Evolutionary conservation across 2,113 vertebrate species (phyloP).

Genomic region (Anguilla rostrata): DNA sequence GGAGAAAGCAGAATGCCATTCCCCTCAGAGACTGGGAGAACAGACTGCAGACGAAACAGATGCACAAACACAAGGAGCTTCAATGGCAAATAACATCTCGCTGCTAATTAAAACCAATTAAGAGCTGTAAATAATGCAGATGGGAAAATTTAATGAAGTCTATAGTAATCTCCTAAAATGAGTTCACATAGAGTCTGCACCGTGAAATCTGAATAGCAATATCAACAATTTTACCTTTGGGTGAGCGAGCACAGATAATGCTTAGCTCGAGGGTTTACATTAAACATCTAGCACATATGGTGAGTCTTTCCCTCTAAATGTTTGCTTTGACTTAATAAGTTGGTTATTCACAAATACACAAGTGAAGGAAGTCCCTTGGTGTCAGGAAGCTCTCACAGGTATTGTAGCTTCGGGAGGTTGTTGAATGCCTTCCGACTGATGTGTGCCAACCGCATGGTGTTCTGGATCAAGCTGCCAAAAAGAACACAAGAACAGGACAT

Average conservation of each 20-base stretch:
- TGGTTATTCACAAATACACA: not conserved
- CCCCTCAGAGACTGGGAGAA: not conserved
- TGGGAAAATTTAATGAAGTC: too few species aligned
- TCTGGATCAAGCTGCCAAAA: slow-evolving; percentile 78
- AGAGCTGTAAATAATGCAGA: not conserved
- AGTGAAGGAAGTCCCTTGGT: not conserved
- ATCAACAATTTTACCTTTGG: not conserved
- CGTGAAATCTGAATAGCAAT: not conserved
- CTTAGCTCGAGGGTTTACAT: not conserved
- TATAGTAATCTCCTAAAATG: too few species aligned
- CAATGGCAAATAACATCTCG: not conserved
- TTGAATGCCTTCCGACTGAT: slow-evolving; percentile 74
- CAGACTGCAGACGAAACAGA: not conserved
- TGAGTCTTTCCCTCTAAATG: not conserved
- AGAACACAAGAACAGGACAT: slow-evolving; percentile 17
- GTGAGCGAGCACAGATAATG: not conserved
- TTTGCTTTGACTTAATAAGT: not conserved
- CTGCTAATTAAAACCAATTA: not conserved
- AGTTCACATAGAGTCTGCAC: not conserved
- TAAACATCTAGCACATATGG: not conserved
- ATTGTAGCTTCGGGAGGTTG: slow-evolving; percentile 80
- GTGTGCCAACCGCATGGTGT: slow-evolving; percentile 75
- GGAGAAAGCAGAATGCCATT: not conserved
- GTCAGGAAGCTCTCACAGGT: slow-evolving; percentile 70
- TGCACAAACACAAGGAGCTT: not conserved